These are phyloP conservation scores for Rhinophrynus dorsalis DNA, from an alignment of 2,797 vertebrate species.

Conservation along the genomic window DNA sequence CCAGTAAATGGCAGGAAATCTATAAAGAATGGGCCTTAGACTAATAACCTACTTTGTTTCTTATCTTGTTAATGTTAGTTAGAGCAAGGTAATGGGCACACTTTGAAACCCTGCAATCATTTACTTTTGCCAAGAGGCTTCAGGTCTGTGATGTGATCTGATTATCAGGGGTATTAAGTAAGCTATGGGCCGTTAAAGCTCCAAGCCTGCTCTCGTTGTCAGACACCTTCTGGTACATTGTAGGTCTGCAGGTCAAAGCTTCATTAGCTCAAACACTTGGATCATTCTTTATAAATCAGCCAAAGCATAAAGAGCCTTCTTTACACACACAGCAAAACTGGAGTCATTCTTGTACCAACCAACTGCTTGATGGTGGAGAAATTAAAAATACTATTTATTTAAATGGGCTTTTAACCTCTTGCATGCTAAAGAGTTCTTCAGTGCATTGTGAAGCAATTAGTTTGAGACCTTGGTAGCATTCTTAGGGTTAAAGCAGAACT, in stretches of 20 bases:
- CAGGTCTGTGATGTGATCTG: conserved; percentile 43
- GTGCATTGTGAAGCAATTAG: too few species aligned
- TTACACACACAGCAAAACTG: too few species aligned
- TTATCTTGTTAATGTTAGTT: conserved; percentile 50
- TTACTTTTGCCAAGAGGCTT: conserved; percentile 43
- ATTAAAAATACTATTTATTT: too few species aligned
- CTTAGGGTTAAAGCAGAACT: too few species aligned
- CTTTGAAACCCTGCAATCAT: conserved; percentile 43
- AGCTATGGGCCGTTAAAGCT: conserved; percentile 37
- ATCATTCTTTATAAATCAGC: conserved; percentile 24
- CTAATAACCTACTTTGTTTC: conserved; percentile 50
- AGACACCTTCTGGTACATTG: conserved; percentile 23
- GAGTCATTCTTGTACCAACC: too few species aligned
- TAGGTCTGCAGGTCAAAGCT: conserved; percentile 15
- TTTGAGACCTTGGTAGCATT: too few species aligned
- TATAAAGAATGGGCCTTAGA: conserved; percentile 42
- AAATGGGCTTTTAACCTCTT: too few species aligned
- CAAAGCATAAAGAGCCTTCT: not conserved
- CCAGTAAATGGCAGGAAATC: conserved; percentile 42
- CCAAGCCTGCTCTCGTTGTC: conserved; percentile 22
- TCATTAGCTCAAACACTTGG: conserved; percentile 16
- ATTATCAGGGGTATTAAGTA: conserved; percentile 43
- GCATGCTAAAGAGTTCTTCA: too few species aligned
- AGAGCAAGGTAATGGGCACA: conserved; percentile 44
- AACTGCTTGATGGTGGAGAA: too few species aligned